Percentiles rank a stretch among this genome's conserved stretches.
phyloP scores from a whole-genome alignment of 1,140 invertebrate species.

The Tetramorium alpestre region DNA sequence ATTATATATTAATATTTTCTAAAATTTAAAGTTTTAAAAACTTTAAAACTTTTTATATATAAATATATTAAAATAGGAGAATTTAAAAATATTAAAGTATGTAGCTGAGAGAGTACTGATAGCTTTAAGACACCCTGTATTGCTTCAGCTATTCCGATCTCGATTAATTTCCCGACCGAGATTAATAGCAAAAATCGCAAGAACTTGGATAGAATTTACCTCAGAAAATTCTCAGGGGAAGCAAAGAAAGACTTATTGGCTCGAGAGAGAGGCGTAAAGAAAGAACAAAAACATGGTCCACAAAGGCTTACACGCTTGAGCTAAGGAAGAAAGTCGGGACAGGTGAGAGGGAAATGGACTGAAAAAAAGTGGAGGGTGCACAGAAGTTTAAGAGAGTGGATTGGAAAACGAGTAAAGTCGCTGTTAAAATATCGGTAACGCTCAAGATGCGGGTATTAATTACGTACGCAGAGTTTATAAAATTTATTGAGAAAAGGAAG shows the following conservation, averaged over 20 bases:
- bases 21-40: not conserved
- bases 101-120: not conserved
- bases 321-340: conserved; percentile 5
- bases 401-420: conserved; percentile 16
- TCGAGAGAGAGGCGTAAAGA: conserved; percentile 52
- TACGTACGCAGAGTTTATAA: conserved; percentile 28
- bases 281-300: conserved; percentile 36
- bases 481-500: not conserved
- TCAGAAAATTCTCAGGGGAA: conserved; percentile 26
- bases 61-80: not conserved
- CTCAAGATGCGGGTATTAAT: conserved; percentile 32
- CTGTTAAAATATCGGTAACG: conserved; percentile 19
- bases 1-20: not conserved
- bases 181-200: conserved; percentile 39
- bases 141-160: conserved; percentile 10
- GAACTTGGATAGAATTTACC: conserved; percentile 19
- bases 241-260: conserved; percentile 44
- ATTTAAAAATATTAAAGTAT: not conserved
- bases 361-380: conserved; percentile 31
- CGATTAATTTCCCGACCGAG: conserved; percentile 36
- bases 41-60: not conserved
- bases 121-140: not conserved
- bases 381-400: not conserved
- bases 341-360: conserved; percentile 28
- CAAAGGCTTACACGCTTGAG: conserved; percentile 26